These are phyloP conservation scores for Eupithecia inturbata DNA, from an alignment of 2,888 invertebrate genomes.

Conservation along the genomic window DNA sequence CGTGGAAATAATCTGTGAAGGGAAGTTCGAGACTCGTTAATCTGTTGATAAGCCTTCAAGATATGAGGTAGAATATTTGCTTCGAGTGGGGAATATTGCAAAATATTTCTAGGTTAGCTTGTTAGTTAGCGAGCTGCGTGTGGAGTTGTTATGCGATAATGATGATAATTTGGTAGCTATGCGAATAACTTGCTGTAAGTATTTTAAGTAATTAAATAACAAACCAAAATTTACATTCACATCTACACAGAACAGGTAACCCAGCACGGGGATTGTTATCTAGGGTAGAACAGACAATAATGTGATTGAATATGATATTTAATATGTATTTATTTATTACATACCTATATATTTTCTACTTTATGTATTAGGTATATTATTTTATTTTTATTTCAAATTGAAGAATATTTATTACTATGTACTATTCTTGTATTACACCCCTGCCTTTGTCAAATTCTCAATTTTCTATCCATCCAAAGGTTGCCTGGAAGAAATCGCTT, in stretches of 20 bases:
- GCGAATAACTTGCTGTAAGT: neutral
- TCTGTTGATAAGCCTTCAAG: slow-evolving; percentile 37
- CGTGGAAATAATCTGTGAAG: slow-evolving; percentile 45
- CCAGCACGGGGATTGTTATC: no score
- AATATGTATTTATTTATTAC: no score
- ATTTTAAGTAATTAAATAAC: neutral
- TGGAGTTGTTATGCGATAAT: slow-evolving; percentile 5
- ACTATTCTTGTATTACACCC: no score
- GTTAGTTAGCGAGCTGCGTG: slow-evolving; percentile 16
- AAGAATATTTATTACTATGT: no score
- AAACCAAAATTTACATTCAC: neutral
- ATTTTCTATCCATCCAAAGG: no score
- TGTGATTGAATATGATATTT: no score
- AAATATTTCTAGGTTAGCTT: slow-evolving; percentile 20
- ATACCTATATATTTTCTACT: no score
- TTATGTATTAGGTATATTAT: no score
- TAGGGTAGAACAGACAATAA: no score
- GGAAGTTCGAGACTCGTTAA: slow-evolving; percentile 39
- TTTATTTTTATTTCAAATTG: no score
- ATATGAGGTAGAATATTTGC: slow-evolving; percentile 30
- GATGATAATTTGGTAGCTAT: neutral
- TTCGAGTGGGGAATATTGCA: slow-evolving; percentile 26
- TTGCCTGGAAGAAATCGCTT: no score
- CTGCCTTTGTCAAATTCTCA: no score
- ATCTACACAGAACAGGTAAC: neutral